Evolutionary conservation across 64 coral and sea anemone species (phyloP).

Genomic region (Pocillopora damicornis): DNA sequence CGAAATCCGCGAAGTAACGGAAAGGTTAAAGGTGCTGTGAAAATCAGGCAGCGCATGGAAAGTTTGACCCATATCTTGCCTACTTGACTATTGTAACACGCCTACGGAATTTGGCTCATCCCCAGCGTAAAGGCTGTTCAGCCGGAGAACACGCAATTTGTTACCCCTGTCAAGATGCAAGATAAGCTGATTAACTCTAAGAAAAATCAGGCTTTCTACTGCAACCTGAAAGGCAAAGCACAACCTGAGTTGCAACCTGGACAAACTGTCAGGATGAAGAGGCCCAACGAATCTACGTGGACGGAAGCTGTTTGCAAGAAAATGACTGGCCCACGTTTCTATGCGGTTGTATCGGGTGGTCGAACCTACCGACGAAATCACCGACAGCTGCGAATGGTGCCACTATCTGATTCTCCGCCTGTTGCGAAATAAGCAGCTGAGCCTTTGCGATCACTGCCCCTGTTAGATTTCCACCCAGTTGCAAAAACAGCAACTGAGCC

Average conservation of each 20-base stretch:
- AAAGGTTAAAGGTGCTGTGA: conserved; percentile 10
- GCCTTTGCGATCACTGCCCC: background rate
- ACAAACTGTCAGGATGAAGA: no score
- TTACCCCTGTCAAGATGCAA: background rate
- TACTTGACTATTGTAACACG: conserved; percentile 32
- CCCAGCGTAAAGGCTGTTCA: conserved; percentile 17
- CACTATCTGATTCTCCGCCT: background rate
- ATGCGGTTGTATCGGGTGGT: no score
- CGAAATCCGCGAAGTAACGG: conserved; percentile 39
- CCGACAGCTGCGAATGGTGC: background rate
- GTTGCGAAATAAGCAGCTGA: background rate
- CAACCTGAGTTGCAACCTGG: no score
- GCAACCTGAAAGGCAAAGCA: background rate
- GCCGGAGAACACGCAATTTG: conserved; percentile 1
- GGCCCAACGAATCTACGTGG: no score
- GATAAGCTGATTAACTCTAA: conserved; percentile 1
- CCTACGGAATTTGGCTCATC: conserved; percentile 13
- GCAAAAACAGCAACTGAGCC: background rate
- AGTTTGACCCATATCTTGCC: conserved; percentile 10
- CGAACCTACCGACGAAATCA: no score
- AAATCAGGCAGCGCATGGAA: conserved; percentile 3
- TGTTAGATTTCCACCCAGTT: background rate
- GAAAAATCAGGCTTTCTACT: background rate
- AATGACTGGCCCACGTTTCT: no score
- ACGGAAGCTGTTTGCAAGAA: no score